phyloP scores from a whole-genome alignment of 2,888 invertebrate species.

The Tachina lurida region DNA sequence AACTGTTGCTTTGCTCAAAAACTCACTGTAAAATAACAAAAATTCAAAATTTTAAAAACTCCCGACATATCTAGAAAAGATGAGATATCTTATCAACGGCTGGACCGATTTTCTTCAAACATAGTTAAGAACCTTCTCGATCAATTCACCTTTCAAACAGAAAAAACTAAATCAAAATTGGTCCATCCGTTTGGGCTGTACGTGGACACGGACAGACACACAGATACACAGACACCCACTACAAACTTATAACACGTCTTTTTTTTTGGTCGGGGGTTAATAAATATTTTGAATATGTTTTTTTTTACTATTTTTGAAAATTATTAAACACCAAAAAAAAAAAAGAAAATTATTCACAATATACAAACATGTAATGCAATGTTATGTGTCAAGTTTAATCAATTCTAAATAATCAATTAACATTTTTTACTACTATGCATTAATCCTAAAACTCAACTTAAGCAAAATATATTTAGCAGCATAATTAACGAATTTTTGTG shows the following conservation, averaged over 20 bases:
- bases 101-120: too few species aligned
- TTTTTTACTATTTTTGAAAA: constrained; percentile 3
- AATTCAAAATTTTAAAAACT: too few species aligned
- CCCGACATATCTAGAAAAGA: too few species aligned
- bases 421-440: constrained; percentile 62
- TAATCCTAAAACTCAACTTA: constrained; percentile 38
- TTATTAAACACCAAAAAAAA: not conserved
- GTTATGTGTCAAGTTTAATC: constrained; percentile 63
- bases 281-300: constrained; percentile 35
- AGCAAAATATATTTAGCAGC: constrained; percentile 61
- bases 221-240: too few species aligned
- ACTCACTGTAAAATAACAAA: constrained; percentile 25
- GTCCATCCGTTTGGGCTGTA: too few species aligned
- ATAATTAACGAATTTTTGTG: constrained; percentile 59
- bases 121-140: too few species aligned
- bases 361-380: constrained; percentile 32
- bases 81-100: too few species aligned
- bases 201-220: too few species aligned
- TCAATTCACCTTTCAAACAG: too few species aligned
- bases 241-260: too few species aligned
- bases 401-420: constrained; percentile 52
- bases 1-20: constrained; percentile 16
- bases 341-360: constrained; percentile 17
- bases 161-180: too few species aligned
- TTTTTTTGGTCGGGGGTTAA: too few species aligned